Percentiles rank a stretch among this genome's conserved stretches.
These are phyloP conservation scores for Leucoma salicis DNA, from an alignment of 2,888 invertebrate species.

Conservation along the genomic window DNA sequence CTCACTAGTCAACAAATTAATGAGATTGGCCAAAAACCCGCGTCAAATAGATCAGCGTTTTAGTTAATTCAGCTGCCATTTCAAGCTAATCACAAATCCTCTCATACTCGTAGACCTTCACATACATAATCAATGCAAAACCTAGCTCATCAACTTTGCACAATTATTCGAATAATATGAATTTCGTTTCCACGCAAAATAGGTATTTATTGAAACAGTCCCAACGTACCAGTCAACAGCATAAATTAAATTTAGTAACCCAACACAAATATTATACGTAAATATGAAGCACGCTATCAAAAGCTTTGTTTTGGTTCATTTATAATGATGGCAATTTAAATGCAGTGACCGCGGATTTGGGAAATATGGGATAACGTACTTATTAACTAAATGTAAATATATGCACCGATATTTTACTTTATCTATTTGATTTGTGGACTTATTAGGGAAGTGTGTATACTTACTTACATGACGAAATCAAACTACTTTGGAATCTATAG, in stretches of 20 bases:
- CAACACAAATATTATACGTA: neutral
- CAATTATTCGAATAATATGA: conserved; percentile 30
- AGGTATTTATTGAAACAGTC: conserved; percentile 8
- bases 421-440: neutral
- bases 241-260: neutral
- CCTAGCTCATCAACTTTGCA: conserved; percentile 23
- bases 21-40: too few relatives aligned
- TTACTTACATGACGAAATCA: too few relatives aligned
- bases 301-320: neutral
- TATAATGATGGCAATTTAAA: conserved; percentile 13
- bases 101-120: too few relatives aligned
- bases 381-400: neutral
- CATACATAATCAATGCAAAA: too few relatives aligned
- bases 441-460: too few relatives aligned
- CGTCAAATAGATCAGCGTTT: too few relatives aligned
- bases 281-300: neutral
- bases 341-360: neutral
- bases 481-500: too few relatives aligned
- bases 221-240: neutral
- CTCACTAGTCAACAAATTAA: too few relatives aligned
- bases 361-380: neutral
- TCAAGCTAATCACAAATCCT: too few relatives aligned
- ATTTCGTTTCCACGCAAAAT: conserved; percentile 11
- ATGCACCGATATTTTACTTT: neutral
- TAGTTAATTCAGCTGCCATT: too few relatives aligned